Evolutionary conservation across 1,140 invertebrate species (phyloP), one percentile per base, ranked within the genome.

Genomic region (Drosophila sturtevanti): DNA sequence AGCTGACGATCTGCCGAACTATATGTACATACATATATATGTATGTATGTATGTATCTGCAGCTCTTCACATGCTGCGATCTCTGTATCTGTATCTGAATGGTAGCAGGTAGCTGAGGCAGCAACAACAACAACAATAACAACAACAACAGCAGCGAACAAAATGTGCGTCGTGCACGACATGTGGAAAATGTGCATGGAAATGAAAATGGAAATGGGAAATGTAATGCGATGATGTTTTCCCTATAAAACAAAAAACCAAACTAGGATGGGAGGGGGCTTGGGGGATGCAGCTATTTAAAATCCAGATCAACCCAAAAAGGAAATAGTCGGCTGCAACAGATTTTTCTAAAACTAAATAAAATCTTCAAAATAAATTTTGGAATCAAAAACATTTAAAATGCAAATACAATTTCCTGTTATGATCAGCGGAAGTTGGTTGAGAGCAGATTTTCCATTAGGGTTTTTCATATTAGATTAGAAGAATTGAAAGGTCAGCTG

Each of bases 151-250:
- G 14, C 31, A 16, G 37, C 58, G 18, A 22, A 55, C 44, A 31
- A 74, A 74, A 72, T 73, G 76, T 72, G 72, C 68, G 81, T 82
- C 7, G 66, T 60, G 73, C 61, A 70, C 79, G 72, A 80, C 81
- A 84, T 82, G 80, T 81, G 79, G 77, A 80, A 75, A 80, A 72
- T 62, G 68, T 68, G 66, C 77, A 75, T 58, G 54, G 64, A 73
- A 72, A 77, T 80, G 68, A 54, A 69, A 73, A 70, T 71, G 68
- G 22, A 66, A 66, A 77, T 80, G 68, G 62, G 38, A 76, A 81
- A 62, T 63, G 31, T 63, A 58, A 60, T 60, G 58, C 18, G 22
- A 41, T 63, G 41, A 51, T 63, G 38, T 68, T 76, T 72, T 63
- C 21, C 44, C 41, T 51, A 41, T 60, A 41, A 63, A 63, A 48